Evolutionary conservation across 2,888 invertebrate species (phyloP), one percentile per base, ranked within the genome.

Genomic region (Patella pellucida): DNA sequence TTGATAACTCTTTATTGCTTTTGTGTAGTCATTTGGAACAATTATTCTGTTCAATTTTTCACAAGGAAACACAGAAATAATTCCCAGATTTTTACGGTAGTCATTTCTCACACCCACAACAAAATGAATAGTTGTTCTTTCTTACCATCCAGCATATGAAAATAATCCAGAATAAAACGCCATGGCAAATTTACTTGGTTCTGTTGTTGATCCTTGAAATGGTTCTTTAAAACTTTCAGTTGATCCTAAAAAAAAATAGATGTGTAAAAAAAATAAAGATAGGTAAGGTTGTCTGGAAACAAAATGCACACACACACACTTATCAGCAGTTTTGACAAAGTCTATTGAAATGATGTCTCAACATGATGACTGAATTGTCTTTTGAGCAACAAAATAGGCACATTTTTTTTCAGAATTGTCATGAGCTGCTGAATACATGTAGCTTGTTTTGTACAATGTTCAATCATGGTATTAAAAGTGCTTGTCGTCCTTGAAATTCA

Each of bases 181-280:
- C 70, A 90, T 77, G 1, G 91, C 89, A 23, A 89, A 79, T 15
- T 82, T 80, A 14, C 89, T 88, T 2, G 86, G 85, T 72, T 87
- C 83, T 50, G 80, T 83, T 15, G 84, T 84, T 1, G 87, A 83
- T 23, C 83, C 82, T 69, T 84, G 83, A 81, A 85, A 86, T 9
- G 85, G 83, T 41, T 82, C 82, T 23, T 87, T 68, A 75, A 89
- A 87, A 80, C 87, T 94, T 83, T 95, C 94, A 31, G 94, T 92
- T 79, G 95, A 93, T 69, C 96, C 97, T 92, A 84, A 51, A 85
- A 83, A n/a, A 27, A 31, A 68, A 31, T 31, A 31, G 5, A 3
- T 41, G 5, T 5, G 41, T 41, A 7, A 2, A 76, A 27, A 67
- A 74, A 54, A 54, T 52, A 72, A 16, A 56, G 16, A n/a, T 51